Evolutionary conservation across 2,113 vertebrate species (phyloP).

Genomic region (Saguinus imperator): DNA sequence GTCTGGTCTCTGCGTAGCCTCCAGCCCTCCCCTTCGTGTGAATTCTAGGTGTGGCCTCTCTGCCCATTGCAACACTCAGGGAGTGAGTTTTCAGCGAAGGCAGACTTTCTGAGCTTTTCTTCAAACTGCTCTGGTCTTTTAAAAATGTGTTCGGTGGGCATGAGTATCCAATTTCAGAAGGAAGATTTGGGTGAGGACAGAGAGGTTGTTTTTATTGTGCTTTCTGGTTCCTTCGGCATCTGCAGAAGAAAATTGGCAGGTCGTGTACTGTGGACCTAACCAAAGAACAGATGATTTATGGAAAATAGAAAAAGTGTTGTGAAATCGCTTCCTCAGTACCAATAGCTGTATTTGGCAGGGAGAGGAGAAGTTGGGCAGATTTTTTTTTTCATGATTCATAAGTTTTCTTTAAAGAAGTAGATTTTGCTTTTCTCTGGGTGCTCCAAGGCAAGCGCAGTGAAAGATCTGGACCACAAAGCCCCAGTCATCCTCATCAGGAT

Average conservation of each 20-base stretch:
- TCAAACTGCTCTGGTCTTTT: neutral
- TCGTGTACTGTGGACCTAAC: neutral
- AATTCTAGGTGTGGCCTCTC: neutral
- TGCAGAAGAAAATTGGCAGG: neutral
- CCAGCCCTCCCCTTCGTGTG: neutral
- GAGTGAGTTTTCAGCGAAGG: neutral
- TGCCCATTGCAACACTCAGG: neutral
- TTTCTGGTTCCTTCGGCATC: neutral
- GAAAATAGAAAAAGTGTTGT: neutral
- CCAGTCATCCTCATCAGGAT: accelerated
- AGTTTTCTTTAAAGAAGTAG: neutral
- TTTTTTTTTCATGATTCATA: neutral
- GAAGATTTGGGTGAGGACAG: neutral
- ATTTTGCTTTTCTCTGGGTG: neutral
- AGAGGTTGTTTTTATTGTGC: neutral
- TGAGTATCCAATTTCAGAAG: neutral
- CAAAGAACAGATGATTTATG: neutral
- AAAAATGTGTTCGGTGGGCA: neutral
- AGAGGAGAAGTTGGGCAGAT: neutral
- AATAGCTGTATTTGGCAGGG: neutral
- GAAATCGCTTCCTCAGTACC: neutral
- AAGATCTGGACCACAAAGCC: neutral
- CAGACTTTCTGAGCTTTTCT: neutral
- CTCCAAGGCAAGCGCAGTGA: neutral
- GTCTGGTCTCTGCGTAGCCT: neutral